Evolutionary conservation across 2,888 invertebrate genomes (phyloP).

Genomic region (Andrena trimmerana): DNA sequence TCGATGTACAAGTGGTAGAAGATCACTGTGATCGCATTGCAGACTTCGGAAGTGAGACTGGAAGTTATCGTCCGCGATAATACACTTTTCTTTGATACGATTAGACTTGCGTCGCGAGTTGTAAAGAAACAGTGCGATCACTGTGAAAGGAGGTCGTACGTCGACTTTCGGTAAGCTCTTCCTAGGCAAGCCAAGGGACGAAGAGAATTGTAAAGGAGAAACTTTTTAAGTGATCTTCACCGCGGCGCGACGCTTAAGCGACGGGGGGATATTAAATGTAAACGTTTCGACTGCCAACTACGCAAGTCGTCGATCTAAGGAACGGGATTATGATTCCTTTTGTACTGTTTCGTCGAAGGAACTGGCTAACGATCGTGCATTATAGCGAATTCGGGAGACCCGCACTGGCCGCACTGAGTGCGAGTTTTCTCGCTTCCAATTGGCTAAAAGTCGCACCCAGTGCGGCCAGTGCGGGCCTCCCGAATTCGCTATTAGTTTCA

Average conservation of each 20-base stretch:
- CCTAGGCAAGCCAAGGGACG: neutral
- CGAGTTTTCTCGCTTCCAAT: too few relatives aligned
- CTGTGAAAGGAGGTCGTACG: neutral
- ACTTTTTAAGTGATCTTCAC: conserved; percentile 27
- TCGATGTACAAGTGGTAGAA: neutral
- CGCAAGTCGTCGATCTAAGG: conserved; percentile 20
- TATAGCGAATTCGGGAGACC: too few relatives aligned
- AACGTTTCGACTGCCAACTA: conserved; percentile 33
- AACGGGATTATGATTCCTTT: conserved; percentile 34
- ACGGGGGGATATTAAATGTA: conserved; percentile 20
- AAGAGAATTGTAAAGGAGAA: conserved; percentile 1
- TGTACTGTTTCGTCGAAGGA: conserved; percentile 58
- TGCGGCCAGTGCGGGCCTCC: too few relatives aligned
- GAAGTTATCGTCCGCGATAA: conserved; percentile 6
- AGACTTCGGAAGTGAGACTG: neutral
- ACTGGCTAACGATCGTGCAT: conserved; percentile 39
- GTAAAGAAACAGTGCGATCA: neutral
- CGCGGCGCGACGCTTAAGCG: neutral
- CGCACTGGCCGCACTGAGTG: too few relatives aligned
- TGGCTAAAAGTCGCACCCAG: too few relatives aligned
- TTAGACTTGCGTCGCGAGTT: too few relatives aligned
- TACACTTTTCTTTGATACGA: neutral
- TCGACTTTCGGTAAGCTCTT: conserved; percentile 5
- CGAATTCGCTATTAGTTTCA: too few relatives aligned
- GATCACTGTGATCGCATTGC: neutral